Conservation (phyloP, 2,888 invertebrate species). For the Coelopa pilipes region DNA sequence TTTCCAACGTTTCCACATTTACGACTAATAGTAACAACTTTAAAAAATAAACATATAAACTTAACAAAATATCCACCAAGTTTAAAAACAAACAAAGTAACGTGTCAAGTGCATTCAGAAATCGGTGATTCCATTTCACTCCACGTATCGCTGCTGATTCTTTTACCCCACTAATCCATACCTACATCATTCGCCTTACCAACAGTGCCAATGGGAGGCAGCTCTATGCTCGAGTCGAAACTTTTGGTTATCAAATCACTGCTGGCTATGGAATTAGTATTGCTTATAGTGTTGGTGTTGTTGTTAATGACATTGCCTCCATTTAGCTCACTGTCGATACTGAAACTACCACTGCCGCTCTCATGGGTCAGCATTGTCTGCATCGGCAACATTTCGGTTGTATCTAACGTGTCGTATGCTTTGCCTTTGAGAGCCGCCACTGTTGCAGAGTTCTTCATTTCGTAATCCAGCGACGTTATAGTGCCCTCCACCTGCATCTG, state of each 20-base stretch:
- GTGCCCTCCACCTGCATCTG: conserved; percentile 58
- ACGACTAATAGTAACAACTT: conserved; percentile 23
- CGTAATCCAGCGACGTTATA: conserved; percentile 47
- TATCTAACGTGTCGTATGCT: conserved; percentile 52
- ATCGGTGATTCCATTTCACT: background rate
- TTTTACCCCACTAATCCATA: conserved; percentile 44
- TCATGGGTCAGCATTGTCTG: conserved; percentile 62
- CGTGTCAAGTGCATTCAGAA: background rate
- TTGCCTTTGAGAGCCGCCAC: conserved; percentile 43
- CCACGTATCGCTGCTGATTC: conserved; percentile 38
- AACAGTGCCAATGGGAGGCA: conserved; percentile 49
- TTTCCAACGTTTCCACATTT: conserved; percentile 22
- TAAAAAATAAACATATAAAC: conserved; percentile 1
- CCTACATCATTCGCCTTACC: conserved; percentile 46
- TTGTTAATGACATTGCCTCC: conserved; percentile 54
- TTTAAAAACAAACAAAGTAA: background rate
- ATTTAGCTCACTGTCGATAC: conserved; percentile 60
- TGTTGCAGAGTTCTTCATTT: conserved; percentile 50
- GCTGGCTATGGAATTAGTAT: conserved; percentile 57
- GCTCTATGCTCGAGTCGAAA: conserved; percentile 60
- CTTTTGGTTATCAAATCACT: conserved; percentile 61
- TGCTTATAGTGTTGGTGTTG: conserved; percentile 48
- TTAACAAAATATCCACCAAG: conserved; percentile 23
- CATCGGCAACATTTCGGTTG: conserved; percentile 61
- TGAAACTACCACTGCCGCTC: conserved; percentile 60